phyloP scores from a whole-genome alignment of 2,113 vertebrate species.

The Thalassarche chlororhynchos region DNA sequence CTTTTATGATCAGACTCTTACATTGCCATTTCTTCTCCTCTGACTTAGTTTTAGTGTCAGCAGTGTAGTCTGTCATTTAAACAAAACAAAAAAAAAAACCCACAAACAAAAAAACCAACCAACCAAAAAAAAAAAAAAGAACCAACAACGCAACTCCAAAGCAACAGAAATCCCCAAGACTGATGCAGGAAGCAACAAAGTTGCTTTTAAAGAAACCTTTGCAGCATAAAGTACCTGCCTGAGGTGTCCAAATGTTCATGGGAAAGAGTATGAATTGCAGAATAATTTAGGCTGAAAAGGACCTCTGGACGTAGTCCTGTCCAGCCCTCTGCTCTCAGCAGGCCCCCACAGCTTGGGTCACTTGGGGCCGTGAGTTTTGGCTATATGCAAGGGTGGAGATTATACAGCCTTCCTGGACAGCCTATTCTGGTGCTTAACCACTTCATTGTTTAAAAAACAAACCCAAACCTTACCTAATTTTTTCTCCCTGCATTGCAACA shows the following conservation, averaged over 20 bases:
- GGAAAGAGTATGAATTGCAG: background rate
- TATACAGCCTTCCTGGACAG: background rate
- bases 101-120: no score
- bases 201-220: background rate
- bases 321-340: background rate
- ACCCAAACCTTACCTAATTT: background rate
- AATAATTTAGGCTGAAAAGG: background rate
- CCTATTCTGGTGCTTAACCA: background rate
- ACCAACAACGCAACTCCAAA: background rate
- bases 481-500: background rate
- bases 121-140: no score
- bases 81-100: background rate
- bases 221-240: background rate
- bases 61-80: background rate
- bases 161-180: background rate
- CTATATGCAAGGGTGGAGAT: background rate
- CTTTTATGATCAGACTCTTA: background rate
- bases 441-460: background rate
- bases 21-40: background rate
- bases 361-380: background rate
- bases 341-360: background rate
- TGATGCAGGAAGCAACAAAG: background rate
- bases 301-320: background rate
- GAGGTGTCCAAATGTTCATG: accelerated
- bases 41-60: background rate